Evolutionary conservation across 2,113 vertebrate species (phyloP), one percentile per base, ranked within the genome.

Genomic region (Trematomus loennbergii): DNA sequence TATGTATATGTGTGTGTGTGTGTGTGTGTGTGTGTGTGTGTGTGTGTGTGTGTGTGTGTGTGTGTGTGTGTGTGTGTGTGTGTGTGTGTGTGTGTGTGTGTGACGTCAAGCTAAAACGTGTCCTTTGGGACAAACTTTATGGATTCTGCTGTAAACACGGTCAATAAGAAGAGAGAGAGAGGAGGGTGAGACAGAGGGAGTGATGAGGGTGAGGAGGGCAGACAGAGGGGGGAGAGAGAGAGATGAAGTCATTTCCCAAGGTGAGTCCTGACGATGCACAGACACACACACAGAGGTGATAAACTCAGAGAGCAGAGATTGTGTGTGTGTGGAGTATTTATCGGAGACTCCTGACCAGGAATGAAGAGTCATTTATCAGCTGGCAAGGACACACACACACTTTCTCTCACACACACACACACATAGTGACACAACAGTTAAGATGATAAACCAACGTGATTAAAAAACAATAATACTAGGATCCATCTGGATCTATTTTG

Each of bases 191-290:
- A 36, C 36, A 36, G 36, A 36, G 36, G 36, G n/a, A n/a, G 36
- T 6, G 36, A 6, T 36, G 36, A 36, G 36, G 36, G 36, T 36
- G 36, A 36, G 36, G 36, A 36, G 36, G 36, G 36, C 36, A 36
- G 36, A 36, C 36, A 7, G 7, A 8, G 36, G 36, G n/a, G 33
- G 11, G n/a, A 57, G 61, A 2, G 50, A 52, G 6, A 72, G 12
- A 73, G 90, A 89, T 91, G 90, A 90, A 86, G 88, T 91, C 90
- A 90, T 86, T 83, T 71, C 88, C 87, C 85, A 87, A 84, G n/a
- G 90, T 87, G 88, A 84, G 46, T 49, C 22, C 59, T 76, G 75
- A 81, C 13, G 64, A 70, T 33, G 5, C 46, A 70, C 72, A 63
- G 2, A 65, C 46, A 33, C 76, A 36, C 36, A 36, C 36, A 36